Evolutionary conservation across 2,113 vertebrate genomes (phyloP).

Genomic region (Lepisosteus osseus): DNA sequence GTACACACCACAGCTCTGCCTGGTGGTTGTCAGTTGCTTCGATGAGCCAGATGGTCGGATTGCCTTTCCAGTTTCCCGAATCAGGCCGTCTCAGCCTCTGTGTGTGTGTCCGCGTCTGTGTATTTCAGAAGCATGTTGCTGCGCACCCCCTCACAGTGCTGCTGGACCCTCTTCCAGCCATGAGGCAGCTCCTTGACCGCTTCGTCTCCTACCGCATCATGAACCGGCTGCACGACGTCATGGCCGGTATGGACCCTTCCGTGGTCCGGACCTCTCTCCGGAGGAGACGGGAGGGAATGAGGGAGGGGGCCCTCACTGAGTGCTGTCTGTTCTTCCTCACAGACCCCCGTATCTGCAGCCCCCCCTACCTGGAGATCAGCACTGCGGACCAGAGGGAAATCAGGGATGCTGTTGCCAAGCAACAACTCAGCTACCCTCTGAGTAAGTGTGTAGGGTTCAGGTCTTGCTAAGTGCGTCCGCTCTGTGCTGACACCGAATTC

Average conservation of each 20-base stretch:
- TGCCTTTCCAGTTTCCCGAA: too few species aligned
- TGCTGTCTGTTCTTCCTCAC: not conserved
- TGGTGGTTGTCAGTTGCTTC: too few species aligned
- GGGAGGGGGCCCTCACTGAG: too few species aligned
- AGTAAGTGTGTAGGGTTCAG: constrained; percentile 44
- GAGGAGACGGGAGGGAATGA: too few species aligned
- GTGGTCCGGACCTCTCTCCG: not conserved
- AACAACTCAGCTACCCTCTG: constrained; percentile 56
- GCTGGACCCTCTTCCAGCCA: constrained; percentile 62
- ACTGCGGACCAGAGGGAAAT: constrained; percentile 40
- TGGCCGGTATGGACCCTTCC: constrained; percentile 43
- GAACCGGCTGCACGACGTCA: constrained; percentile 51
- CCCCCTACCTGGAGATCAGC: constrained; percentile 60
- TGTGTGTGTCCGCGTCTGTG: not conserved
- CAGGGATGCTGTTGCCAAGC: constrained; percentile 34
- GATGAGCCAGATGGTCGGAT: too few species aligned
- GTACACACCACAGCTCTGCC: too few species aligned
- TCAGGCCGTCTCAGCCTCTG: too few species aligned
- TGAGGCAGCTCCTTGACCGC: constrained; percentile 62
- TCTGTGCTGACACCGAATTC: too few species aligned
- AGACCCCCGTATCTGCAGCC: constrained; percentile 60
- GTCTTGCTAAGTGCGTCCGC: too few species aligned
- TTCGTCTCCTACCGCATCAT: constrained; percentile 64
- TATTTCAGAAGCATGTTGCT: constrained; percentile 54
- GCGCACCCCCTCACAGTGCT: constrained; percentile 55